Evolutionary conservation across 2,113 vertebrate species (phyloP).

Genomic region (Lates calcarifer): DNA sequence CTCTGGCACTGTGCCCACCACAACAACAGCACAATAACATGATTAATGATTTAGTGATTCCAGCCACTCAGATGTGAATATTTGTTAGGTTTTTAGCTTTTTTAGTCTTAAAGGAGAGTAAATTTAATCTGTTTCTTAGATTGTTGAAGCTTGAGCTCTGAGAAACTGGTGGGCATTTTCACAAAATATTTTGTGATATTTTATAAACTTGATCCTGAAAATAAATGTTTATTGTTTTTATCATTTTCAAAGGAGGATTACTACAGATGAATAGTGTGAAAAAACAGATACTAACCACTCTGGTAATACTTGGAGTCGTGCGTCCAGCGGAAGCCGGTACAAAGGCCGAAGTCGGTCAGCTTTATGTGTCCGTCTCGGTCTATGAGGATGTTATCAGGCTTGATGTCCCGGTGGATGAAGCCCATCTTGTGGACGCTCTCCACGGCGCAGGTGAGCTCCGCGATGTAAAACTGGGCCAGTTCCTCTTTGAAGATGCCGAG

Average conservation of each 20-base stretch:
- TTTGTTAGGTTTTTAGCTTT: too few relatives aligned
- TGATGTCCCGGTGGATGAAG: conserved; percentile 99
- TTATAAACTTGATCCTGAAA: too few relatives aligned
- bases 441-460: conserved; percentile 96
- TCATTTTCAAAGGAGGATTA: neutral
- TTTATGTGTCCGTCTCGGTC: conserved; percentile 98
- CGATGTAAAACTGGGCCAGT: conserved; percentile 97
- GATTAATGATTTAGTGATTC: too few relatives aligned
- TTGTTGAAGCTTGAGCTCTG: too few relatives aligned
- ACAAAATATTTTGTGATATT: too few relatives aligned
- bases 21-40: too few relatives aligned
- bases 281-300: conserved; percentile 88
- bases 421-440: conserved; percentile 99
- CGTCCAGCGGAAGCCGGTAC: conserved; percentile 99
- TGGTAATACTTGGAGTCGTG: conserved; percentile 99
- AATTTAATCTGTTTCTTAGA: too few relatives aligned
- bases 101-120: too few relatives aligned
- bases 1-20: neutral
- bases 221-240: too few relatives aligned
- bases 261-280: neutral
- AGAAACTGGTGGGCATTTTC: too few relatives aligned
- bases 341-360: conserved; percentile 97
- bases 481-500: conserved; percentile 97
- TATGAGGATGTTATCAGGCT: conserved; percentile 99
- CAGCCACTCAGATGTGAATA: too few relatives aligned